Evolutionary conservation across 2,797 vertebrate species (phyloP).

Genomic region (Malurus splendens): DNA sequence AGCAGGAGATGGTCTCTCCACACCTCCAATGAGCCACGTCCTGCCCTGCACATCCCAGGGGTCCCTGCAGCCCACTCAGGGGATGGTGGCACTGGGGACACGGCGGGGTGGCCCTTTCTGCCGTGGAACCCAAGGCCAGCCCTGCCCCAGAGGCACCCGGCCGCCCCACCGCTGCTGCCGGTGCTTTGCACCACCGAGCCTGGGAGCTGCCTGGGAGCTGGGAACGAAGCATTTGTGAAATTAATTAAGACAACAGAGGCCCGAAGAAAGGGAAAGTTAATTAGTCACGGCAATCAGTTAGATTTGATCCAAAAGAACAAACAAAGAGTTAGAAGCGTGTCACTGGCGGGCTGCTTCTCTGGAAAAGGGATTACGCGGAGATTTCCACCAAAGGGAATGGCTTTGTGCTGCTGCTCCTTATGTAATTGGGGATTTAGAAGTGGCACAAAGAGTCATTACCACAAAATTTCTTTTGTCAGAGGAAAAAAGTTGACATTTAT

Average conservation of each 20-base stretch:
- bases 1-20: rapidly evolving
- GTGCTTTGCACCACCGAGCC: slow-evolving; percentile 25
- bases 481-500: slow-evolving; percentile 60
- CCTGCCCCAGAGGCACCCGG: background rate
- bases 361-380: slow-evolving; percentile 70
- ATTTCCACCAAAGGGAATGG: slow-evolving; percentile 70
- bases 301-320: slow-evolving; percentile 73
- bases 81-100: rapidly evolving
- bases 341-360: slow-evolving; percentile 65
- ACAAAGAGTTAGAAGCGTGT: slow-evolving; percentile 70
- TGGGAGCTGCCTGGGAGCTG: slow-evolving; percentile 34
- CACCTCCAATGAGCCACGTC: rapidly evolving
- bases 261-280: slow-evolving; percentile 72
- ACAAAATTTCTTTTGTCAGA: slow-evolving; percentile 64
- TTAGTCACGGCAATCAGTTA: slow-evolving; percentile 74
- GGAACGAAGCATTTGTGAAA: slow-evolving; percentile 63
- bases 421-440: slow-evolving; percentile 74
- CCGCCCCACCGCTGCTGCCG: background rate
- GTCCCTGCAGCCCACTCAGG: background rate
- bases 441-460: slow-evolving; percentile 71
- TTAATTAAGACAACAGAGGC: slow-evolving; percentile 76
- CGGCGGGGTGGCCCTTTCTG: rapidly evolving
- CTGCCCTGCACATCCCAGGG: rapidly evolving
- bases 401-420: slow-evolving; percentile 68
- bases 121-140: background rate